These are phyloP conservation scores for Zoanthus solanderi DNA, from an alignment of 92 coral and sea anemone genomes.

Conservation along the genomic window DNA sequence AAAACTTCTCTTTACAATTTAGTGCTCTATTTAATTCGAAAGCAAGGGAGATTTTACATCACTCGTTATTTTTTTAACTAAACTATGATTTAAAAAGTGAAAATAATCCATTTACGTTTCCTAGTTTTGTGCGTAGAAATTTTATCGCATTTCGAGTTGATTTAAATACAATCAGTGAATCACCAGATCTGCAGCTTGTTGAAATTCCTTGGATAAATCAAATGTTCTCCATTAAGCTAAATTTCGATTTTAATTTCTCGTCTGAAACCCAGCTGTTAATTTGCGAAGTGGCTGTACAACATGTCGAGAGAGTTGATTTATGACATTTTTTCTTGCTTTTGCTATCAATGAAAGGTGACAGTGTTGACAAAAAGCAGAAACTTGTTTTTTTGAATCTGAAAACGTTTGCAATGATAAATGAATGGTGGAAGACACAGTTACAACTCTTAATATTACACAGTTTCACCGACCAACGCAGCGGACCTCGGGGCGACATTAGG, in stretches of 20 bases:
- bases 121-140: not conserved
- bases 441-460: not conserved
- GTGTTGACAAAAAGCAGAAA: not conserved
- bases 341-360: not conserved
- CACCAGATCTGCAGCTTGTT: slow-evolving; percentile 6
- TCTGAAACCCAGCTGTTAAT: slow-evolving; percentile 19
- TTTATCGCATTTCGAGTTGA: slow-evolving; percentile 9
- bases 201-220: slow-evolving; percentile 31
- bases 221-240: slow-evolving; percentile 13
- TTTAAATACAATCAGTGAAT: not conserved
- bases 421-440: not conserved
- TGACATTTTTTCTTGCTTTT: not conserved
- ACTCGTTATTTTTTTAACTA: not conserved
- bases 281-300: not conserved
- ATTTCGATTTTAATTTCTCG: not conserved
- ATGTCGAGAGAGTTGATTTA: not conserved
- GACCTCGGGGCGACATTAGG: slow-evolving; percentile 6
- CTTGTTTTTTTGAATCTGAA: not conserved
- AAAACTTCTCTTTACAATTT: not conserved
- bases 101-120: not conserved
- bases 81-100: slow-evolving; percentile 1
- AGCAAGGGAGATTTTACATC: slow-evolving; percentile 10
- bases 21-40: slow-evolving; percentile 20
- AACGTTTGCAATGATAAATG: not conserved
- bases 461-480: slow-evolving; percentile 32